Evolutionary conservation across 2,113 vertebrate genomes (phyloP), one percentile per base, ranked within the genome.

Genomic region (Sinocyclocheilus grahami): DNA sequence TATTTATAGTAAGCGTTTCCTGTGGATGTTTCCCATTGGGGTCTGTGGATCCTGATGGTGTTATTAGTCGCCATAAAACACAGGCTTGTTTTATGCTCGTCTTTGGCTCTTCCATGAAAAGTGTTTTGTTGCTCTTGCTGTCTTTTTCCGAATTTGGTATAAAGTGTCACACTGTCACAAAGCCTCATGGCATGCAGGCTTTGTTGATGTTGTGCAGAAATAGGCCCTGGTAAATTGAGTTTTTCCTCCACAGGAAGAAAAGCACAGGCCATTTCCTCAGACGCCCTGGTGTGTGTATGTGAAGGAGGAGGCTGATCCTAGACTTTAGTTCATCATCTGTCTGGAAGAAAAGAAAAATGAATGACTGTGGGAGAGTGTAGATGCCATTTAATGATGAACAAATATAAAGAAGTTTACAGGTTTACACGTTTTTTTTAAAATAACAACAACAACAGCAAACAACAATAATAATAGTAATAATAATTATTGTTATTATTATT

Each of bases 1-100:
- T 89, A 87, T 89, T 90, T 91, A 88, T 90, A 89, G 89, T 74
- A 71, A 58, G 60, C 46, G n/a, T 62, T 88, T 91, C 87, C 89
- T 89, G 88, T 85, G 72, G 77, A 83, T 27, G 46, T 88, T 87
- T 77, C 83, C 62, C 58, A 71, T 65, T 62, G 65, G 42, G 51
- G 46, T 46, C 85, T 53, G 81, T 33, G 2, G 48, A 72, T 87
- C 81, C 85, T 79, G 81, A n/a, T 75, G 84, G 58, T 87, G 71
- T 88, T 78, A 84, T 83, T 82, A 77, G 27, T 14, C n/a, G 24
- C 46, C 27, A n/a, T 67, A 58, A 79, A 85, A 79, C 53, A 65
- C 81, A 55, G 48, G 58, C 72, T 42, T 27, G 48, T 62, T 55
- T 82, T 69, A 65, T 51, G 5, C 65, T 16, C 69, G 6, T 48